A percentile compares a stretch with the other conserved stretches of the same genome.
These are phyloP conservation scores for Molorchus minor DNA, from an alignment of 2,888 invertebrate species.

Conservation along the genomic window DNA sequence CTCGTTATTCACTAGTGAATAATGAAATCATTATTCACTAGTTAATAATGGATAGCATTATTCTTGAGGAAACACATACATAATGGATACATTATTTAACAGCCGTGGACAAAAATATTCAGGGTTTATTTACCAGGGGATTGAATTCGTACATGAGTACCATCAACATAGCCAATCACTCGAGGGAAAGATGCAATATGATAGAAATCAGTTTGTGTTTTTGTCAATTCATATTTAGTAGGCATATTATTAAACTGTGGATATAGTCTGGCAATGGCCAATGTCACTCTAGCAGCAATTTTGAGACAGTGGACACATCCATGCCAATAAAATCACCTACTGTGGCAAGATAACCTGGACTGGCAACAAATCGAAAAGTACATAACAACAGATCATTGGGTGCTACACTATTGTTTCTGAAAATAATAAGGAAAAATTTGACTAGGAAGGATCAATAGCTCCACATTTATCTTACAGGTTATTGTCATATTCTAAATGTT, in stretches of 20 bases:
- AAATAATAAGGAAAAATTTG: neutral
- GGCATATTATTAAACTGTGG: constrained; percentile 5
- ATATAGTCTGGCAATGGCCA: neutral
- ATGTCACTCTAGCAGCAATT: constrained; percentile 6
- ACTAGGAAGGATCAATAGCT: too few species aligned
- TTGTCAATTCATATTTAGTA: constrained; percentile 17
- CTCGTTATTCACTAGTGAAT: too few species aligned
- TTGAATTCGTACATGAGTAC: constrained; percentile 40
- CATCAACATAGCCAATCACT: constrained; percentile 30
- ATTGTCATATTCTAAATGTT: too few species aligned
- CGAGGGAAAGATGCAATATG: constrained; percentile 20
- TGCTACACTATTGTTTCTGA: constrained; percentile 26
- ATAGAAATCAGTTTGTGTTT: constrained; percentile 7
- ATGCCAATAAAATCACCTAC: constrained; percentile 28
- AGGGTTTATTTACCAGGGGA: constrained; percentile 29
- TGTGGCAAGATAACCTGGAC: constrained; percentile 13
- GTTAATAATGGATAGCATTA: too few species aligned
- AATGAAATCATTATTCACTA: too few species aligned
- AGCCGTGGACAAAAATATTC: too few species aligned
- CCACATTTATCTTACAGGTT: too few species aligned
- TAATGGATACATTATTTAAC: too few species aligned
- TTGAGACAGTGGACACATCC: constrained; percentile 17
- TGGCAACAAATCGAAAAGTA: constrained; percentile 32
- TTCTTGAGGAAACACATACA: too few species aligned
- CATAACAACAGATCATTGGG: constrained; percentile 25